phyloP scores from a whole-genome alignment of 1,140 invertebrate species.

The Neuroterus valhalla region DNA sequence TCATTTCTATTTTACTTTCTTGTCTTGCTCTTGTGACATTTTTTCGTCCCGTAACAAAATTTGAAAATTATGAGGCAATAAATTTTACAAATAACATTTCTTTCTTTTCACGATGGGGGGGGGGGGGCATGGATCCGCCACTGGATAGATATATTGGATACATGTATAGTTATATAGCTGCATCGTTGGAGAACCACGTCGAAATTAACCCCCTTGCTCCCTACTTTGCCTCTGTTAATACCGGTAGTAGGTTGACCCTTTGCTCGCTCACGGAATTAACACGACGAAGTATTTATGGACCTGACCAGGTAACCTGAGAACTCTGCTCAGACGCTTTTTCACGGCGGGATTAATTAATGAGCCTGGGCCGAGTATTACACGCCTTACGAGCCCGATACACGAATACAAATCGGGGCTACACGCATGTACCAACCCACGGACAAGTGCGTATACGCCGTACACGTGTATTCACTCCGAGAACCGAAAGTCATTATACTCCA shows the following conservation, averaged over 20 bases:
- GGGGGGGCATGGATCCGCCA: no score
- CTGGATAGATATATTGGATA: constrained; percentile 13
- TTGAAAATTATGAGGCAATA: no score
- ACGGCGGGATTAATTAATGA: constrained; percentile 52
- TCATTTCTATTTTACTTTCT: no score
- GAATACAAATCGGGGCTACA: constrained; percentile 36
- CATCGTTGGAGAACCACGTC: constrained; percentile 19
- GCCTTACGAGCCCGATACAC: constrained; percentile 43
- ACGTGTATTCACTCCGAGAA: constrained; percentile 34
- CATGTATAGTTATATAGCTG: constrained; percentile 35
- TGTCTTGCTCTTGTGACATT: no score
- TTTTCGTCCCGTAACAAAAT: no score
- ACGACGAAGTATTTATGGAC: constrained; percentile 50
- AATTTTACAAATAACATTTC: no score
- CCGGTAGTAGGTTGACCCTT: constrained; percentile 66
- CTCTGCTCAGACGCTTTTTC: constrained; percentile 42
- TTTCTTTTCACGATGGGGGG: no score
- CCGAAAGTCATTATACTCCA: not conserved
- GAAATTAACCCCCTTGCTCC: constrained; percentile 1
- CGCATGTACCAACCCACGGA: constrained; percentile 33
- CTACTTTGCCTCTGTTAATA: constrained; percentile 61
- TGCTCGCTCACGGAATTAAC: constrained; percentile 69
- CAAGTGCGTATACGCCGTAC: constrained; percentile 39
- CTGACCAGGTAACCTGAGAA: constrained; percentile 45
- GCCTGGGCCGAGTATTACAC: constrained; percentile 42